These are phyloP conservation scores for Cichladusa arquata DNA, from an alignment of 2,113 vertebrate genomes.

Conservation along the genomic window DNA sequence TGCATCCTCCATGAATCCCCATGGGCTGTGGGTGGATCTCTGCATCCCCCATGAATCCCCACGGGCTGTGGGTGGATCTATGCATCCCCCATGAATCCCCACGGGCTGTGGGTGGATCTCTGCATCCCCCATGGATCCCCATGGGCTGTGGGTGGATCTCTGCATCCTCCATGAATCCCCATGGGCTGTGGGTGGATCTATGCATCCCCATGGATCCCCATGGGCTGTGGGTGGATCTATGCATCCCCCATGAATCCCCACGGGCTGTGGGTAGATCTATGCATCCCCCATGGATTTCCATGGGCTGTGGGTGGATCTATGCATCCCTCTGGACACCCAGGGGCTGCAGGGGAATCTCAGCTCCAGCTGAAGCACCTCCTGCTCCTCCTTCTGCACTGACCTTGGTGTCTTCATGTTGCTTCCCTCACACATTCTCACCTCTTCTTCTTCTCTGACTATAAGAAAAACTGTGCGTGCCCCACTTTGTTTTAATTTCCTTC, in stretches of 20 bases:
- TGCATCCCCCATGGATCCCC: no score
- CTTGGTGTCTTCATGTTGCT: not conserved
- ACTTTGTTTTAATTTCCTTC: not conserved
- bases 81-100: no score
- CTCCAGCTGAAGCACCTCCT: not conserved
- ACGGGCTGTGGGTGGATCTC: no score
- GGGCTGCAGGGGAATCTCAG: not conserved
- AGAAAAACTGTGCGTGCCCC: not conserved
- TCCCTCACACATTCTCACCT: not conserved
- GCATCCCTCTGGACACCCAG: not conserved
- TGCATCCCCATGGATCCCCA: no score
- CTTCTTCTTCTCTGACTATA: not conserved
- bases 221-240: not conserved
- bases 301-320: not conserved
- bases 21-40: no score
- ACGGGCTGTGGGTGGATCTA: no score
- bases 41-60: no score
- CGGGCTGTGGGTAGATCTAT: not conserved
- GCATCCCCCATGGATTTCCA: not conserved
- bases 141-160: no score
- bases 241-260: no score
- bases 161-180: no score
- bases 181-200: no score
- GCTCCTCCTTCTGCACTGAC: not conserved
- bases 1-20: no score